These are phyloP conservation scores for Bedellia somnulentella DNA, from an alignment of 2,888 invertebrate species.

Conservation along the genomic window DNA sequence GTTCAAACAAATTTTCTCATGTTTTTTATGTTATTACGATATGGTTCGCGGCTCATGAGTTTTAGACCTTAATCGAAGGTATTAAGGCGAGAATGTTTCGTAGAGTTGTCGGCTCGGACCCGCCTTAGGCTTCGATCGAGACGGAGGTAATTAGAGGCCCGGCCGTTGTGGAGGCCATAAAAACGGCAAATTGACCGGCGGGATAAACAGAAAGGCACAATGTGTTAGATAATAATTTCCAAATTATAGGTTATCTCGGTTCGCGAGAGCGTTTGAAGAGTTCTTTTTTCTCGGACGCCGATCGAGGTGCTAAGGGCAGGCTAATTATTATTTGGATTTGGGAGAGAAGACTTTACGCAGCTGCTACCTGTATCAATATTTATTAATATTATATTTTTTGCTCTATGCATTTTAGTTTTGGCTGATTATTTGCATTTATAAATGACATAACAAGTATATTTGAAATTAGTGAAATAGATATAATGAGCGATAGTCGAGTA, in stretches of 20 bases:
- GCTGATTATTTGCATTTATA: too few relatives aligned
- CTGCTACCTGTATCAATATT: conserved; percentile 62
- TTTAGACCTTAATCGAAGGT: conserved; percentile 15
- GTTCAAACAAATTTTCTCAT: conserved; percentile 47
- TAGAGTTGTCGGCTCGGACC: conserved; percentile 13
- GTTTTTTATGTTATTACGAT: conserved; percentile 31
- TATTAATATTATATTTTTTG: too few relatives aligned
- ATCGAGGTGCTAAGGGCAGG: conserved; percentile 59
- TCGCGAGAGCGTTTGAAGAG: conserved; percentile 40
- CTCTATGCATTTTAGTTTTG: too few relatives aligned
- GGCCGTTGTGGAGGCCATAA: conserved; percentile 59
- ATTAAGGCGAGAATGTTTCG: conserved; percentile 15
- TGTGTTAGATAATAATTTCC: conserved; percentile 63
- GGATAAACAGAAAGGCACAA: conserved; percentile 62
- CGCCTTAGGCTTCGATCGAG: conserved; percentile 53
- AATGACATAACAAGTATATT: too few relatives aligned
- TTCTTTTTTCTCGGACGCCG: conserved; percentile 46
- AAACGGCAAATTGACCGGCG: conserved; percentile 63
- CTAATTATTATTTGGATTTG: conserved; percentile 61
- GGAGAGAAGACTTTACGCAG: conserved; percentile 53
- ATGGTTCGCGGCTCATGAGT: conserved; percentile 8
- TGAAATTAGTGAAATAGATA: too few relatives aligned
- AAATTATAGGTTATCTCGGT: conserved; percentile 59
- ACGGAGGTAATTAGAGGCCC: conserved; percentile 57
- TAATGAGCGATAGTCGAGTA: too few relatives aligned